Percentiles rank a stretch among this genome's conserved stretches.
These are phyloP conservation scores for Tricholaema leucomelas DNA, from an alignment of 2,113 vertebrate genomes.

Conservation along the genomic window DNA sequence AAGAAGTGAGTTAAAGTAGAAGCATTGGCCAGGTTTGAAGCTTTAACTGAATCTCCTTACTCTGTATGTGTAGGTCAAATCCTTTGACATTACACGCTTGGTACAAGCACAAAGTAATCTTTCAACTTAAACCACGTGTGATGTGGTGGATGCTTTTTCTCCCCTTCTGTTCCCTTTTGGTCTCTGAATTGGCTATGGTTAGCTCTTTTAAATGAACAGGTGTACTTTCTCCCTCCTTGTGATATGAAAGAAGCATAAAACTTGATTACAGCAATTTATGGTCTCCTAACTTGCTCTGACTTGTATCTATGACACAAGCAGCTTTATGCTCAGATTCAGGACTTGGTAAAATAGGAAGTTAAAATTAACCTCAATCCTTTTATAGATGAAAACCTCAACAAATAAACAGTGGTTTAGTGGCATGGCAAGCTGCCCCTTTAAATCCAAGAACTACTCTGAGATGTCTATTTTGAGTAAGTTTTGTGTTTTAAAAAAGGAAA, in stretches of 20 bases:
- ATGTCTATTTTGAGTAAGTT: slow-evolving; percentile 11
- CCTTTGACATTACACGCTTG: slow-evolving; percentile 22
- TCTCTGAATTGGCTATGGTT: slow-evolving; percentile 15
- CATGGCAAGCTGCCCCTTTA: slow-evolving; percentile 44
- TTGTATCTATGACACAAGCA: slow-evolving; percentile 19
- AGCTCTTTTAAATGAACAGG: slow-evolving; percentile 57
- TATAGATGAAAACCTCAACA: slow-evolving; percentile 59
- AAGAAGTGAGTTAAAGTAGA: not conserved
- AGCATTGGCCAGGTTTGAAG: not conserved
- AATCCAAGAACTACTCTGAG: not conserved
- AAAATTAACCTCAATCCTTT: slow-evolving; percentile 46
- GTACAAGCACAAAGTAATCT: slow-evolving; percentile 17
- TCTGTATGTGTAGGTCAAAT: not conserved
- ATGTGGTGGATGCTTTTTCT: not conserved
- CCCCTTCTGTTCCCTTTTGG: slow-evolving; percentile 6
- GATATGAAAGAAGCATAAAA: slow-evolving; percentile 63
- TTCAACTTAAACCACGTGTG: slow-evolving; percentile 37
- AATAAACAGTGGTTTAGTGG: slow-evolving; percentile 62
- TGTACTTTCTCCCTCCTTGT: slow-evolving; percentile 47
- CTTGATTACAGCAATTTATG: slow-evolving; percentile 11
- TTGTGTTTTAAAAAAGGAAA: not conserved
- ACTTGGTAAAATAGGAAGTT: slow-evolving; percentile 53
- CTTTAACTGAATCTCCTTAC: not conserved
- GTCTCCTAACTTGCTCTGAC: not conserved
- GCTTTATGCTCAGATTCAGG: not conserved